phyloP scores from a whole-genome alignment of 2,888 invertebrate species.

The Drosophila mimetica region DNA sequence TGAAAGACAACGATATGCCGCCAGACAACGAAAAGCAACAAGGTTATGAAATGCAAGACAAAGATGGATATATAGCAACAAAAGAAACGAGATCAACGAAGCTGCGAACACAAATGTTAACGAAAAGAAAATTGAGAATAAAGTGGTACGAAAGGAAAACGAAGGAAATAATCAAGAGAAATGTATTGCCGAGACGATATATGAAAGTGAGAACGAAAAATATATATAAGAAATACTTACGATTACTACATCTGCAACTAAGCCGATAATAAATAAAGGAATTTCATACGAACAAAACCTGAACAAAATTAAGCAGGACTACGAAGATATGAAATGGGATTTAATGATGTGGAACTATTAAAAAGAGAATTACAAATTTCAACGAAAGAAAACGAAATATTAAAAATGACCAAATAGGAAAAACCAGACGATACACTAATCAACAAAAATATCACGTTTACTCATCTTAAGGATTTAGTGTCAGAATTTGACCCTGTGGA shows the following conservation, averaged over 20 bases:
- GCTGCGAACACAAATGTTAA: not conserved
- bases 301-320: conserved; percentile 1
- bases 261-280: not conserved
- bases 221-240: not conserved
- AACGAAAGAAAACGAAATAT: not conserved
- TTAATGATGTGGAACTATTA: not conserved
- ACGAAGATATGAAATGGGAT: conserved; percentile 1
- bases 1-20: not conserved
- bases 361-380: not conserved
- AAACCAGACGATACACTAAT: not conserved
- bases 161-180: not conserved
- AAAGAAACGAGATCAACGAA: not conserved
- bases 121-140: not conserved
- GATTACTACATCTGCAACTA: not conserved
- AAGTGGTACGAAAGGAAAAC: conserved; percentile 1
- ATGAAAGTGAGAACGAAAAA: too few species aligned
- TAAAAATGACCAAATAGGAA: not conserved
- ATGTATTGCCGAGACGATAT: too few species aligned
- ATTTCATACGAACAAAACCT: not conserved
- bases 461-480: conserved; percentile 1
- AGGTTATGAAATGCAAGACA: not conserved
- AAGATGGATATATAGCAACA: not conserved
- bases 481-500: too few species aligned
- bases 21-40: not conserved
- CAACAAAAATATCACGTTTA: not conserved